phyloP scores from a whole-genome alignment of 2,888 invertebrate species.

The Stenodema calcarata region DNA sequence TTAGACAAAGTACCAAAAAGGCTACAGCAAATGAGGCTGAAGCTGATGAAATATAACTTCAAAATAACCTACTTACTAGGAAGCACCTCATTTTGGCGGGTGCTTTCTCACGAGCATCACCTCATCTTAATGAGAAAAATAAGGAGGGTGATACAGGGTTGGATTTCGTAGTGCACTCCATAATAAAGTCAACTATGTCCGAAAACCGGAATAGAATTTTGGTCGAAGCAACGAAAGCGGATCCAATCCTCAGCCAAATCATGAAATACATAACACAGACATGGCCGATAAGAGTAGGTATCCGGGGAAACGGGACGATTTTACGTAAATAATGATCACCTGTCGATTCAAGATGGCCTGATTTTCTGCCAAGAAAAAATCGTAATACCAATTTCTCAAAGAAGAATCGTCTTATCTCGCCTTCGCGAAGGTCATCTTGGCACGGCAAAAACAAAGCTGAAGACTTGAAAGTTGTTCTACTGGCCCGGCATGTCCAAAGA shows the following conservation, averaged over 20 bases:
- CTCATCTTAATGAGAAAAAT: background rate
- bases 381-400: background rate
- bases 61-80: background rate
- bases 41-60: background rate
- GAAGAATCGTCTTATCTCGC: background rate
- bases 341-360: background rate
- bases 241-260: too few relatives aligned
- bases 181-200: background rate
- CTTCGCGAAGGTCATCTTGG: slow-evolving; percentile 57
- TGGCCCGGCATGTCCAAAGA: too few relatives aligned
- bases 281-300: background rate
- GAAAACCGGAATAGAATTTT: background rate
- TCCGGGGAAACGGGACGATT: background rate
- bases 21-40: background rate
- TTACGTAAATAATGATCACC: background rate
- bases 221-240: background rate
- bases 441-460: slow-evolving; percentile 57
- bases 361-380: background rate
- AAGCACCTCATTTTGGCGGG: background rate
- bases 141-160: background rate
- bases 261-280: background rate
- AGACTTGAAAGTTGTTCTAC: too few relatives aligned
- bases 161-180: background rate
- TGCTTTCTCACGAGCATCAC: background rate
- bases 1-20: background rate